Base-by-base conservation (phyloP, 92 coral and sea anemone genomes). In the Galaxea fascicularis region DNA sequence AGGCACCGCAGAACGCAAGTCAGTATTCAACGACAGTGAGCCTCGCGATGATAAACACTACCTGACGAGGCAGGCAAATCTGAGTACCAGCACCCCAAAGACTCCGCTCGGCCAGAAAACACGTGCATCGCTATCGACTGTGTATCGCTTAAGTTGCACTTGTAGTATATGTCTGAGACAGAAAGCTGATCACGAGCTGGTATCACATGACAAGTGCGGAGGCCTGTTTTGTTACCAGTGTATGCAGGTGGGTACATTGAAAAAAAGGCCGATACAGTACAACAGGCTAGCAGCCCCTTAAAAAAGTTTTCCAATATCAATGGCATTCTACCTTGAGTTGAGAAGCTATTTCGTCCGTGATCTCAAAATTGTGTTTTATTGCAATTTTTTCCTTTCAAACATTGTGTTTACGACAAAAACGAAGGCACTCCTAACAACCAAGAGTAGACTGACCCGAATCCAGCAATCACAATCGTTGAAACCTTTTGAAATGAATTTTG, bases 161-260 rank as follows among this genome's bases (percentile, higher is more conserved):
- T 93, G 93, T 46, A 64, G 93, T 31, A 69, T 78, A 51, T 85
- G 95, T 53, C 73, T 79, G 65, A 87, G 75, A 74, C 91, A 88
- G 12, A 82, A 60, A 59, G 26, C 81, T 31, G 83, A 62, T 60
- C 45, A 49, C 11, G 76, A 71, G 54, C 88, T 82, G 56, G 51
- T 87, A 20, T 59, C 91, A 30, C 93, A 90, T 60, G 85, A 86
- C 60, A 86, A 79, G 66, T 90, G 93, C 21, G 93, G 93, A 28
- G 80, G 80, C 51, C 56, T 90, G 78, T 90, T 53, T 76, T 90
- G 93, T 62, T 56, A 87, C 53, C 91, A 80, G 70, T 90, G 93
- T 46, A 75, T 83, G 0, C 79, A 71, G 85, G 92, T 88, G 41
- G 41, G 41, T 35, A 35, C 41, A 35, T 35, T 35, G 6, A 35